Base-by-base conservation (phyloP, 2,113 vertebrate species). In the Ranitomeya variabilis region DNA sequence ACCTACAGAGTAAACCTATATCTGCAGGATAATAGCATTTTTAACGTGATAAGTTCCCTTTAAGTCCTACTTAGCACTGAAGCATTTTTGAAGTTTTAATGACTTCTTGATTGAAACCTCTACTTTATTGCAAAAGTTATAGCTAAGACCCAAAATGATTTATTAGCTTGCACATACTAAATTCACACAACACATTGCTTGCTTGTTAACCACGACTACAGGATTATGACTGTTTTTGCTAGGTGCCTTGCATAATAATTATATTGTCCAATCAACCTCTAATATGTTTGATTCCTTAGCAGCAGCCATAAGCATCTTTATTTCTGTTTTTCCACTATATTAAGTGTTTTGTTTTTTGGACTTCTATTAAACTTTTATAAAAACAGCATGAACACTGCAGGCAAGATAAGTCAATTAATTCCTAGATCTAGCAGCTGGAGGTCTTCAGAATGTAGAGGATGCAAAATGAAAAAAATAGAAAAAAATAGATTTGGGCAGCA, bases 351-450 rank as follows among this genome's bases (percentile, higher is more conserved):
- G 13, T 37, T 73, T 16, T 73, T 52, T 76, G 73, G 73, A 76
- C 18, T 51, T 76, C 37, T 76, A 52, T 76, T 52, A 76, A 76
- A 51, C 7, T 52, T 76, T 76, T 76, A 52, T 76, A 18, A 2
- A 52, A 76, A 21, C 73, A 19, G 45, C 16, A 76, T 52, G 37
- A 76, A 52, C 37, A 21, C 45, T 76, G 73, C 73, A 52, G 45
- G 16, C 16, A 52, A 76, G 73, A 52, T 18, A 76, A 76, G 18
- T 76, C 73, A 76, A 76, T 76, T 76, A 76, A 76, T 52, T 21
- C 45, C 19, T 51, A 51, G 37, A 18, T 74, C 31, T 51, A 74
- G 37, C 37, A 74, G 71, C 71, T 74, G 71, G 71, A 51, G 71
- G 71, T 74, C 71, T 7, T 74, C 15, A 18, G 15, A 74, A 45